phyloP scores from a whole-genome alignment of 2,888 invertebrate genomes.

The Macrophya annulata region DNA sequence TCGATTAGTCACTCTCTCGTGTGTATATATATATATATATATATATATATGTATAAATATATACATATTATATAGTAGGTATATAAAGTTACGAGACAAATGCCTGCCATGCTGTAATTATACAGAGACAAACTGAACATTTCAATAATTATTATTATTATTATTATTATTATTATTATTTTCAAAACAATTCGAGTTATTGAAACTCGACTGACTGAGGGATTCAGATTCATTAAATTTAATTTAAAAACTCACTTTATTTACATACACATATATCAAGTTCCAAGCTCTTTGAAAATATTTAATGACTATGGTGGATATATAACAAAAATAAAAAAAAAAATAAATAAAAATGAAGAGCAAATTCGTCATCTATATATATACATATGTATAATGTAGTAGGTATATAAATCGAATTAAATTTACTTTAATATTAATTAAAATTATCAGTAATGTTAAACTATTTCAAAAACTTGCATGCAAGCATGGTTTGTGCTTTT shows the following conservation, averaged over 20 bases:
- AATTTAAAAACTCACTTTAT: not conserved
- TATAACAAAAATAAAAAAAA: not conserved
- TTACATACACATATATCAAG: not conserved
- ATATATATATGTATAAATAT: too few species aligned
- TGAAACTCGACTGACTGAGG: too few species aligned
- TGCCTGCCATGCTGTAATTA: not conserved
- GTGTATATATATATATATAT: too few species aligned
- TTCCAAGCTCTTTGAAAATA: not conserved
- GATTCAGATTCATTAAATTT: not conserved
- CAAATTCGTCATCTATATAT: not conserved
- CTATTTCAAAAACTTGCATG: slow-evolving; percentile 9
- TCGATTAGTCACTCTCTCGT: not conserved
- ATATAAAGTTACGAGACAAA: not conserved
- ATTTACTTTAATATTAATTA: not conserved
- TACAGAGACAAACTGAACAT: not conserved
- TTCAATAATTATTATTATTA: not conserved
- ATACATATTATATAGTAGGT: too few species aligned
- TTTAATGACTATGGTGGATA: not conserved
- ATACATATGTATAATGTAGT: too few species aligned
- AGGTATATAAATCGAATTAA: not conserved
- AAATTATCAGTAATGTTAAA: not conserved
- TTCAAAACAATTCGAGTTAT: not conserved
- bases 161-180: not conserved
- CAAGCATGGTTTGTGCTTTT: slow-evolving; percentile 43
- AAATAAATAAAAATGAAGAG: not conserved